A percentile compares a stretch with the other conserved stretches of the same genome.
phyloP scores from a whole-genome alignment of 37 sponge, comb jelly and placozoan species.

The Crambe crambe region DNA sequence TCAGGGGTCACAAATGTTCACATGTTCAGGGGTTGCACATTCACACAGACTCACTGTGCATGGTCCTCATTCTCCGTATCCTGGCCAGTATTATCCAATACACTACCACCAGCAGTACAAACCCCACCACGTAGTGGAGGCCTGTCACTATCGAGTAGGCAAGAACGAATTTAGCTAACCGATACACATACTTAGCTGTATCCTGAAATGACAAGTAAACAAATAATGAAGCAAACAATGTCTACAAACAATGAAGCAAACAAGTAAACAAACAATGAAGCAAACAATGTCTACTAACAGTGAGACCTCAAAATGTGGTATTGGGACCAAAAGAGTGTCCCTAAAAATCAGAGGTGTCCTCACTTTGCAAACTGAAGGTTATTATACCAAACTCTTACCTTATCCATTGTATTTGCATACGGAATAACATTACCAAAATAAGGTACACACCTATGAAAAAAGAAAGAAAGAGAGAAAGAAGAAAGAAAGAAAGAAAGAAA shows the following conservation, averaged over 20 bases:
- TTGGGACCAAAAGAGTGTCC: too few species aligned
- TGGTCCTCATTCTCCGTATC: constrained; percentile 9
- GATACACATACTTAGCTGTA: constrained; percentile 8
- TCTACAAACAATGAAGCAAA: too few species aligned
- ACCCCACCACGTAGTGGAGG: constrained; percentile 25
- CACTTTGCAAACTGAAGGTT: too few species aligned
- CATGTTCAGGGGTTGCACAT: background rate
- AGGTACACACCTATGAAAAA: constrained; percentile 26
- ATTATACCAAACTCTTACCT: constrained; percentile 10
- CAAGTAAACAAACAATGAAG: too few species aligned
- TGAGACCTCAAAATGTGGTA: too few species aligned
- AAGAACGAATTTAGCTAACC: background rate
- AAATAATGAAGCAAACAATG: too few species aligned
- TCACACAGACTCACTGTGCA: constrained; percentile 4
- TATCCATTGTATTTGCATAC: background rate
- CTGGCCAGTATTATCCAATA: constrained; percentile 26
- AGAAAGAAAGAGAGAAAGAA: background rate
- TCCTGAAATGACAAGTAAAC: constrained; percentile 1
- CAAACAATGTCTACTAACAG: too few species aligned
- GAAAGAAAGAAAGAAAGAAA: too few species aligned
- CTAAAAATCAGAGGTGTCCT: too few species aligned
- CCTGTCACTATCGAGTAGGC: constrained; percentile 12
- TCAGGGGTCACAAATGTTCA: too few species aligned
- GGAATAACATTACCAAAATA: constrained; percentile 27
- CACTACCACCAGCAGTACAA: constrained; percentile 25